Evolutionary conservation across 2,888 invertebrate species (phyloP).

Genomic region (Cephus runcator): DNA sequence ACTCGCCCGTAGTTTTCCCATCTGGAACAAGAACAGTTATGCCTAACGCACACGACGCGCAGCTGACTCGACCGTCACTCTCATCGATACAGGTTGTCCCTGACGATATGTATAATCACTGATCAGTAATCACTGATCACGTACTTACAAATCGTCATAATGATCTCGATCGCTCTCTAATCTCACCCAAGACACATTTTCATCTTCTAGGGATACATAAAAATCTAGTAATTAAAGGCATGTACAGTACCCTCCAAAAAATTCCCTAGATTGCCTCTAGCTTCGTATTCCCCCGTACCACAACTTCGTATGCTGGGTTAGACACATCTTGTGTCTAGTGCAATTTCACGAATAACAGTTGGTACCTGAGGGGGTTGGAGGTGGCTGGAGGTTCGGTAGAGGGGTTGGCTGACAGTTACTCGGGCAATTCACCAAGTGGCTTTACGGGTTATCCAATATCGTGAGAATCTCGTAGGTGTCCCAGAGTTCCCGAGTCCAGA

Average conservation of each 20-base stretch:
- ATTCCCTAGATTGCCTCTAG: neutral
- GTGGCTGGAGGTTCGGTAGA: neutral
- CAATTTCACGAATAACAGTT: neutral
- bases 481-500: conserved; percentile 35
- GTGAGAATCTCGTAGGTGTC: conserved; percentile 34
- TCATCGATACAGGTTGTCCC: neutral
- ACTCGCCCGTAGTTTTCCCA: neutral
- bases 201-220: neutral
- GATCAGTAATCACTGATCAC: too few relatives aligned
- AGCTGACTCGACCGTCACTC: neutral
- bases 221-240: neutral
- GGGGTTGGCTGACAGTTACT: neutral
- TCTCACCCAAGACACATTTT: too few relatives aligned
- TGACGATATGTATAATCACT: neutral
- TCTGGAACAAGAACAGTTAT: neutral
- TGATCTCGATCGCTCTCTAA: neutral
- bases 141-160: neutral
- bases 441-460: conserved; percentile 48
- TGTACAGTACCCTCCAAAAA: neutral
- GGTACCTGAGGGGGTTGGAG: neutral
- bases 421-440: conserved; percentile 26
- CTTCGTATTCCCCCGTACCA: neutral
- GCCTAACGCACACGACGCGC: too few relatives aligned
- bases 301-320: neutral
- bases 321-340: neutral